These are phyloP conservation scores for Poecilia picta DNA, from an alignment of 2,797 vertebrate species.

Conservation along the genomic window DNA sequence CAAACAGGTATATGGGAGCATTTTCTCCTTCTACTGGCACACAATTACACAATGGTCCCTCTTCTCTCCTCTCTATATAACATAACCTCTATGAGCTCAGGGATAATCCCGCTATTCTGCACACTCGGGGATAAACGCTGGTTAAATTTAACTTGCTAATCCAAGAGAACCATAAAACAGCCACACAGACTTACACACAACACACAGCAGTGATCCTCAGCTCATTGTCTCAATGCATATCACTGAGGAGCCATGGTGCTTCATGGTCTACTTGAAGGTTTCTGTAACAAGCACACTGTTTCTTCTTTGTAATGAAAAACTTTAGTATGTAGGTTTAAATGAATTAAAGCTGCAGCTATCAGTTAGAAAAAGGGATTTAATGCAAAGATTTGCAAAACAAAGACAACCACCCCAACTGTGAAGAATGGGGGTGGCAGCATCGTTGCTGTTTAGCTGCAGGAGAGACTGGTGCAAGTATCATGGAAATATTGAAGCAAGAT, in stretches of 20 bases:
- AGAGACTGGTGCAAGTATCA: background rate
- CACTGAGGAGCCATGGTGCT: background rate
- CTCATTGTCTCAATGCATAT: slow-evolving; percentile 8
- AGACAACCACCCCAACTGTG: background rate
- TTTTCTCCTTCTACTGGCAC: background rate
- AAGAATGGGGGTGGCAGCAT: background rate
- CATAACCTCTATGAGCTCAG: slow-evolving; percentile 65
- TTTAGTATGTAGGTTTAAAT: background rate
- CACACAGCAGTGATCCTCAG: slow-evolving; percentile 7
- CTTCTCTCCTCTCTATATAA: slow-evolving; percentile 42
- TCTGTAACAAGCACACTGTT: background rate
- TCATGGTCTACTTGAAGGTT: background rate
- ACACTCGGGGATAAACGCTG: slow-evolving; percentile 80
- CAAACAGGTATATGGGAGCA: background rate
- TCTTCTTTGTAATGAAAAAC: background rate
- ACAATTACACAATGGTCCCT: slow-evolving; percentile 55
- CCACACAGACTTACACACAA: slow-evolving; percentile 6
- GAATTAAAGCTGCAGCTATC: background rate
- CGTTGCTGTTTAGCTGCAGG: background rate
- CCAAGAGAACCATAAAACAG: slow-evolving; percentile 55
- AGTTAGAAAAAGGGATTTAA: background rate
- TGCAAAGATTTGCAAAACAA: background rate
- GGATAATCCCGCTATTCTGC: slow-evolving; percentile 82
- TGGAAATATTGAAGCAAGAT: background rate
- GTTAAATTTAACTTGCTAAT: slow-evolving; percentile 86